Percentiles rank a stretch among this genome's conserved stretches.
Conservation (phyloP, 2,888 invertebrate species). For the Polyploca ridens region DNA sequence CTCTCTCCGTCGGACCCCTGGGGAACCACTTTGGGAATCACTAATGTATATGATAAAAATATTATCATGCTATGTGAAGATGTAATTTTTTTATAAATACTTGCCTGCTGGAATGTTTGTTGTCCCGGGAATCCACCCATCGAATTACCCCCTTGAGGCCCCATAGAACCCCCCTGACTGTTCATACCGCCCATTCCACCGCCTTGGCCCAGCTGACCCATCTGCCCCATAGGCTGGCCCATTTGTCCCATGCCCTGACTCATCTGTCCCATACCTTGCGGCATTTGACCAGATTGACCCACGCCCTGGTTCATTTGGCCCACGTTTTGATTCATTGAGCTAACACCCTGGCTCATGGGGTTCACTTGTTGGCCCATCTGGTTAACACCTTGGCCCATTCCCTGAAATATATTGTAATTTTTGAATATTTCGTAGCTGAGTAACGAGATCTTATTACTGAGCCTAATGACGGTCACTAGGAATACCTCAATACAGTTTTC, state of each 20-base stretch:
- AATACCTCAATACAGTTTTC: too few species aligned
- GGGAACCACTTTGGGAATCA: too few species aligned
- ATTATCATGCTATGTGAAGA: too few species aligned
- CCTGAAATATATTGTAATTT: conserved; percentile 50
- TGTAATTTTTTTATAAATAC: conserved; percentile 6
- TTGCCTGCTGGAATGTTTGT: conserved; percentile 81
- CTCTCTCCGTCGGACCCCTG: too few species aligned
- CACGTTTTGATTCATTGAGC: conserved; percentile 74
- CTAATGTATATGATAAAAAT: too few species aligned
- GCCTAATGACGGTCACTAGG: too few species aligned
- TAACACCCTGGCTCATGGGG: conserved; percentile 76
- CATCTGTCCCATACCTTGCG: conserved; percentile 77
- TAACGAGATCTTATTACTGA: too few species aligned
- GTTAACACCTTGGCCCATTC: conserved; percentile 76
- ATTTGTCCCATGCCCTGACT: conserved; percentile 76
- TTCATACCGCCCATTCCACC: conserved; percentile 76
- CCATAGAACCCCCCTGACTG: conserved; percentile 79
- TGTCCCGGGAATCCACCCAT: conserved; percentile 84
- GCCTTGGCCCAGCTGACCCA: conserved; percentile 81
- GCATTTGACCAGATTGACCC: conserved; percentile 73
- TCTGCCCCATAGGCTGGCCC: conserved; percentile 82
- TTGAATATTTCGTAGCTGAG: background rate
- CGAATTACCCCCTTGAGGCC: conserved; percentile 75
- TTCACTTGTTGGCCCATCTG: conserved; percentile 82
- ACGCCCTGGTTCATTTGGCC: conserved; percentile 80